These are phyloP conservation scores for Rhynchonema sp. DNA, from an alignment of 2,888 invertebrate genomes.

Conservation along the genomic window DNA sequence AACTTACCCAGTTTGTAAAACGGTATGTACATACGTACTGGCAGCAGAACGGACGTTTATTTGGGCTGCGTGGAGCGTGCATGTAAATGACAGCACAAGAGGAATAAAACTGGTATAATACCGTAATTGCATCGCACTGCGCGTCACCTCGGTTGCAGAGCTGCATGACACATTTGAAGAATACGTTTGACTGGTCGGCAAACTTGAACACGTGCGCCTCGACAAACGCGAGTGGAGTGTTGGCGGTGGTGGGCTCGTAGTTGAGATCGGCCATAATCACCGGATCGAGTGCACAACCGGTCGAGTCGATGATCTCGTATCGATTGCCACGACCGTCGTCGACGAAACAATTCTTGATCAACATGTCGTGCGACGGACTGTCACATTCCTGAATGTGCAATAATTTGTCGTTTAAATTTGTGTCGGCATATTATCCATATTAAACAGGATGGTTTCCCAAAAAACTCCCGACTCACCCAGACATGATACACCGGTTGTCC, in stretches of 20 bases:
- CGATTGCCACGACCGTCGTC: slow-evolving; percentile 7
- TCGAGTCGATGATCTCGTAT: slow-evolving; percentile 6
- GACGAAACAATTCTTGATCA: slow-evolving; percentile 7
- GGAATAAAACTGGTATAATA: too few relatives aligned
- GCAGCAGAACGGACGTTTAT: too few relatives aligned
- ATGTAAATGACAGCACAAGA: too few relatives aligned
- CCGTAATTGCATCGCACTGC: slow-evolving; percentile 2
- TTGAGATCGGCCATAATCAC: slow-evolving; percentile 4
- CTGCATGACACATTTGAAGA: slow-evolving; percentile 7
- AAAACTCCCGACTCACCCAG: slow-evolving; percentile 5
- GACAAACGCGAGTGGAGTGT: slow-evolving; percentile 6
- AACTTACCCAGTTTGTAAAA: too few relatives aligned
- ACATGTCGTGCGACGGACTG: not conserved
- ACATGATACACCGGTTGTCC: slow-evolving; percentile 7
- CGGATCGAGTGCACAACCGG: slow-evolving; percentile 5
- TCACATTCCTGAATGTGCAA: slow-evolving; percentile 2
- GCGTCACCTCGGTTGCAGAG: slow-evolving; percentile 5
- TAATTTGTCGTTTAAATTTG: too few relatives aligned
- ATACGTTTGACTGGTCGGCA: slow-evolving; percentile 7
- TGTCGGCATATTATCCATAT: too few relatives aligned
- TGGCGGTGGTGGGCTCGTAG: not conserved
- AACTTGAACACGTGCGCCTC: slow-evolving; percentile 9
- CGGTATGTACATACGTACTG: too few relatives aligned
- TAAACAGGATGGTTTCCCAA: too few relatives aligned
- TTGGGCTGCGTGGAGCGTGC: too few relatives aligned